Percentiles rank a stretch among this genome's conserved stretches.
Conservation (phyloP, 2,113 vertebrate genomes). For the Anthoscopus minutus region DNA sequence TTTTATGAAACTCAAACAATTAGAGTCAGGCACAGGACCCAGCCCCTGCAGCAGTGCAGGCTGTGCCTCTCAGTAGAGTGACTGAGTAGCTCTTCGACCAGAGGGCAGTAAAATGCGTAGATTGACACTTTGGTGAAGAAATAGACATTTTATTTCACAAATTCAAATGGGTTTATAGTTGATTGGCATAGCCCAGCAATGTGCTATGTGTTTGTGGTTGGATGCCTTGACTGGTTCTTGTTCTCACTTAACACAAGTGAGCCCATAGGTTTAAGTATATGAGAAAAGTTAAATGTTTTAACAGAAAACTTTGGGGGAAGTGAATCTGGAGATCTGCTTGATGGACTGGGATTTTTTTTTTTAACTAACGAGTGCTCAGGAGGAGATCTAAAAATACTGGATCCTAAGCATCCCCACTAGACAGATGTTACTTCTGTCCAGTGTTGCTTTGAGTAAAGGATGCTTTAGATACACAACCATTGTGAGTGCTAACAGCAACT, state of each 20-base stretch:
- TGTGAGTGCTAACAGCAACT: not conserved
- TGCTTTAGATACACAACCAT: not conserved
- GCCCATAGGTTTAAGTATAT: not conserved
- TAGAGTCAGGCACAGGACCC: not conserved
- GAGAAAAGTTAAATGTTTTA: not conserved
- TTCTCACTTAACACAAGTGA: not conserved
- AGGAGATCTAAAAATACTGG: not conserved
- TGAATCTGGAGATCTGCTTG: not conserved
- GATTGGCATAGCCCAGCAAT: not conserved
- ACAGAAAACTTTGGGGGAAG: not conserved
- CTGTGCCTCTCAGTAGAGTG: not conserved
- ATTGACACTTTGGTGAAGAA: not conserved
- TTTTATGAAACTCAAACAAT: not conserved
- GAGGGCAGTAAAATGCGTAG: not conserved
- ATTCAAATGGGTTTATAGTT: not conserved
- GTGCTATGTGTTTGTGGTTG: not conserved
- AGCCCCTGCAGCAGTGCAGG: not conserved
- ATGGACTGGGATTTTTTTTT: not conserved
- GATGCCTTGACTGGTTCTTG: not conserved
- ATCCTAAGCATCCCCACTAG: not conserved
- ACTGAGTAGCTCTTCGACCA: not conserved
- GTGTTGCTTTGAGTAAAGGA: constrained; percentile 62
- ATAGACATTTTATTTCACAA: not conserved
- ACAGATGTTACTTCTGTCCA: not conserved
- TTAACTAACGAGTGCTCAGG: not conserved